Conservation (phyloP, 2,888 invertebrate species). For the Spilarctia lutea region DNA sequence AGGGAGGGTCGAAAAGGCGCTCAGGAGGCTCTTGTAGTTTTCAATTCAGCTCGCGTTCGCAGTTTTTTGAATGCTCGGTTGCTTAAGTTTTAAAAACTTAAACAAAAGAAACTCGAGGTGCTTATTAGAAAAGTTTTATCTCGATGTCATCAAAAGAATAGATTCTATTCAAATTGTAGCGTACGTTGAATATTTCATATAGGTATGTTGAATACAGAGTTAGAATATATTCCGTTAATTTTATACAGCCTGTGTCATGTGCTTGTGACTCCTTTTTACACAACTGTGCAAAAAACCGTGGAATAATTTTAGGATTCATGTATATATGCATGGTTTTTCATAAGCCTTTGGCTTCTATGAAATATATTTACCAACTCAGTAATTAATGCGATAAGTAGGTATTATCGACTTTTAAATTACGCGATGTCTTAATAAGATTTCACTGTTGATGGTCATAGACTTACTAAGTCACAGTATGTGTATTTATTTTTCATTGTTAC, state of each 20-base stretch:
- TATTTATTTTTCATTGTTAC: too few species aligned
- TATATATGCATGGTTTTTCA: neutral
- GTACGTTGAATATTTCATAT: constrained; percentile 12
- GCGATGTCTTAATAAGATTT: neutral
- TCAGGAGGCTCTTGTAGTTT: constrained; percentile 19
- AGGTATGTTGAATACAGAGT: neutral
- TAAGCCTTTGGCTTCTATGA: neutral
- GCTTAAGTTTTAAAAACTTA: constrained; percentile 40
- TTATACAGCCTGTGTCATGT: neutral
- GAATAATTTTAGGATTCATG: neutral
- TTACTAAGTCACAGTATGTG: too few species aligned
- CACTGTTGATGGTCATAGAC: neutral
- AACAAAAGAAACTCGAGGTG: constrained; percentile 33
- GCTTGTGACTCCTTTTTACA: neutral
- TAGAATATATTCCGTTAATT: neutral
- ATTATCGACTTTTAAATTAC: neutral
- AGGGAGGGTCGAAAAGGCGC: constrained; percentile 26
- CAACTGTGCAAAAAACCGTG: neutral
- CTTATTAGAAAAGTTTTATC: constrained; percentile 49
- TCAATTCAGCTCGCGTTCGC: constrained; percentile 17
- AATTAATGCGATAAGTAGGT: neutral
- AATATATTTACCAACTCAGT: neutral
- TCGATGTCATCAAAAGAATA: constrained; percentile 15
- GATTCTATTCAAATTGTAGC: constrained; percentile 11
- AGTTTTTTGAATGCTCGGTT: constrained; percentile 34